Evolutionary conservation across 2,113 vertebrate species (phyloP), one percentile per base, ranked within the genome.

Genomic region (Petaurus breviceps): DNA sequence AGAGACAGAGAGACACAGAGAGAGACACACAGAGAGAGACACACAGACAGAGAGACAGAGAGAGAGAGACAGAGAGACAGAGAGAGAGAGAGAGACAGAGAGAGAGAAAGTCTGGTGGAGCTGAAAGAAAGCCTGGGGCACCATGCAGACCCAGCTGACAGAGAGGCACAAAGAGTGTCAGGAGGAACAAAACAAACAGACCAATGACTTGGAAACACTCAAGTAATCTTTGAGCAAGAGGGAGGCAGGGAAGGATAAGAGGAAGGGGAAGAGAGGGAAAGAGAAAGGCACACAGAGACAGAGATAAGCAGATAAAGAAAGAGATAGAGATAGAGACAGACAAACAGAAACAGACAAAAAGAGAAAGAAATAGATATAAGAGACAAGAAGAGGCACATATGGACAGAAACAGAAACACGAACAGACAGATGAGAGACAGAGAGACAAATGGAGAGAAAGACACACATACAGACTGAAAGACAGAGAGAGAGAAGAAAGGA

Each of bases 81-180:
- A 49, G 47, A 49, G 49, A 5, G 92, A 55, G 51, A 10, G 51
- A 51, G 52, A 52, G 52, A 52, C 16, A 52, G 51, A 11, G 51
- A 8, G 12, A 11, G 8, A 31, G 26, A 26, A 61, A 61, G 28
- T 26, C 57, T 68, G 11, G 31, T 68, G 3, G 93, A 94, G 43
- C 0, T 51, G 96, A 97, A 92, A 55, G 92, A 96, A 28, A 68
- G 37, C 28, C 92, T 25, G 95, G 93, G 94, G 96, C 90, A 95
- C 95, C 96, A 11, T 90, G 89, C 2, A 47, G 54, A 43, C 43
- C 57, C n/a, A 16, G 57, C 57, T 50, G 95, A 89, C 97, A 49
- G 51, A 93, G 91, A 61, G 89, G 95, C 95, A 97, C 94, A 61
- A 93, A 97, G 94, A 25, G 54, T 96, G 92, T 93, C 93, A 95